Evolutionary conservation across 64 coral and sea anemone species (phyloP).

Genomic region (Astreopora myriophthalma): DNA sequence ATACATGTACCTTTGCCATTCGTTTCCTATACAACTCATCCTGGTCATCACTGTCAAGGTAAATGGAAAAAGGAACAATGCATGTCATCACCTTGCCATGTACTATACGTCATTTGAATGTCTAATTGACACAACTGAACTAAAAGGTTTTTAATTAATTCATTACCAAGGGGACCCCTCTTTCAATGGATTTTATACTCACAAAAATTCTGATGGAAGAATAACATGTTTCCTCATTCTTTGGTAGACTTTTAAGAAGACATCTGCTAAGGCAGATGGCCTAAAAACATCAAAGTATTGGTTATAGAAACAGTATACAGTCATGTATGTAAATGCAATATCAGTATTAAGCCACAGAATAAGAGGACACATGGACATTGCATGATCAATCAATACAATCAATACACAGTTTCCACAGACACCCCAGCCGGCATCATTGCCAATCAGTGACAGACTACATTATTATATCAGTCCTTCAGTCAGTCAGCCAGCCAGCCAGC

Average conservation of each 20-base stretch:
- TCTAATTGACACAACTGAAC: no score
- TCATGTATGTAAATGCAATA: no score
- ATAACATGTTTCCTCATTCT: constrained; percentile 88
- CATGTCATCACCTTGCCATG: no score
- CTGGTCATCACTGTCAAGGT: constrained; percentile 60
- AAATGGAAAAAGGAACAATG: not conserved
- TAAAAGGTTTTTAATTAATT: no score
- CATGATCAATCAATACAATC: no score
- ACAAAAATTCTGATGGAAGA: constrained; percentile 93
- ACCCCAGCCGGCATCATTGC: no score
- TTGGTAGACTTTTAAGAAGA: constrained; percentile 86
- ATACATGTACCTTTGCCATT: constrained; percentile 90
- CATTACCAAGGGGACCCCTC: no score
- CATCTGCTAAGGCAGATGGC: constrained; percentile 89
- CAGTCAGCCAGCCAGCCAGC: not conserved
- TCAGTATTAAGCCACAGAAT: no score
- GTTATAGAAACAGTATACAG: not conserved
- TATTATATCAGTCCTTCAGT: not conserved
- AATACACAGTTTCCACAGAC: no score
- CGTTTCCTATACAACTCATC: constrained; percentile 70
- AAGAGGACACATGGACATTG: no score
- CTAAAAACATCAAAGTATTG: constrained; percentile 26
- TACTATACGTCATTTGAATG: no score
- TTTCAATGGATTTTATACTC: not conserved
- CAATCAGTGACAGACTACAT: not conserved